phyloP scores from a whole-genome alignment of 2,888 invertebrate species.

The Saturnia japonica region DNA sequence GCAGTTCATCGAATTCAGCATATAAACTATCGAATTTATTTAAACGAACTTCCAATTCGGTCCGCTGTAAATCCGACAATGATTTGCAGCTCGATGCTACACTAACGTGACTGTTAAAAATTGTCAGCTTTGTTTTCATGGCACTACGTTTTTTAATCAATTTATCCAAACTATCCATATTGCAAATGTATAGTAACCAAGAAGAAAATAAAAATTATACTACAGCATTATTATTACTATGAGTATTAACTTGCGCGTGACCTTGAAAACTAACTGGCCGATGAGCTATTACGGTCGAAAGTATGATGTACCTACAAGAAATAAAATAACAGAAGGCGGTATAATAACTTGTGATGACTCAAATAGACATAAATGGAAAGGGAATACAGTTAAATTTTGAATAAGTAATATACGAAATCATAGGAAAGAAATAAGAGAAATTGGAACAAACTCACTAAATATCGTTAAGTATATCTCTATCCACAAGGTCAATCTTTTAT shows the following conservation, averaged over 20 bases:
- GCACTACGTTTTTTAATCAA: not conserved
- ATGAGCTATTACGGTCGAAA: not conserved
- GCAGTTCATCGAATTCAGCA: not conserved
- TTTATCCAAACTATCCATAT: not conserved
- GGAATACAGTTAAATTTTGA: not conserved
- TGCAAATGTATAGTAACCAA: too few species aligned
- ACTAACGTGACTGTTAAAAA: not conserved
- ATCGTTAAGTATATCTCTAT: not conserved
- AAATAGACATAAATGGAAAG: not conserved
- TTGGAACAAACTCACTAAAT: conserved; percentile 2
- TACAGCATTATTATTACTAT: too few species aligned
- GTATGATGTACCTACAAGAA: not conserved
- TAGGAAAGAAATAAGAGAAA: not conserved
- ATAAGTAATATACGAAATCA: not conserved
- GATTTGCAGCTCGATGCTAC: not conserved
- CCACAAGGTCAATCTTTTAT: not conserved
- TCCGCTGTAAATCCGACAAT: not conserved
- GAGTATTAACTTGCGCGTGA: not conserved
- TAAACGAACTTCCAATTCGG: not conserved
- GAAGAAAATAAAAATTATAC: too few species aligned
- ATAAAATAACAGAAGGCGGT: not conserved
- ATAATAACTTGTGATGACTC: not conserved
- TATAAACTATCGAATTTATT: not conserved
- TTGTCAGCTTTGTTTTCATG: not conserved
- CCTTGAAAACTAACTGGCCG: not conserved